phyloP scores from a whole-genome alignment of 1,140 invertebrate species.

The Homarus americanus region DNA sequence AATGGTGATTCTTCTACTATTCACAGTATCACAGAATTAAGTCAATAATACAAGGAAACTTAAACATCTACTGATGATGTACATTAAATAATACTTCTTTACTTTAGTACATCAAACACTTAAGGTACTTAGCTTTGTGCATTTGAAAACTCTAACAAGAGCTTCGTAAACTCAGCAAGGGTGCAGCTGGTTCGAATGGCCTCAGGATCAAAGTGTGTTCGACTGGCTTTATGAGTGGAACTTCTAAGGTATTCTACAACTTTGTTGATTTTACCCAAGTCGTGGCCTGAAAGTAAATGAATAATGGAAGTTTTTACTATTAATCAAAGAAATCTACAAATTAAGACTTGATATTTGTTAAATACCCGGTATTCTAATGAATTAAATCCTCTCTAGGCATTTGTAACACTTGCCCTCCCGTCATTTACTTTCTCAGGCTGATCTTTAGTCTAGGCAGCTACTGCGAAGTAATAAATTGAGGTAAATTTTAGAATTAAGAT shows the following conservation, averaged over 20 bases:
- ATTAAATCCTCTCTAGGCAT: no score
- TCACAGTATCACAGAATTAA: background rate
- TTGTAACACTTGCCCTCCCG: no score
- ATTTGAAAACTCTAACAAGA: slow-evolving; percentile 55
- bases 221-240: slow-evolving; percentile 77
- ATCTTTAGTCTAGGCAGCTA: no score
- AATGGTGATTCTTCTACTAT: background rate
- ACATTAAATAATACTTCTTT: background rate
- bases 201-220: slow-evolving; percentile 78
- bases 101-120: background rate
- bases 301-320: background rate
- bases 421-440: no score
- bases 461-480: no score
- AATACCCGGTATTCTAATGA: no score
- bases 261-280: slow-evolving; percentile 76
- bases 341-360: no score
- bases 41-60: background rate
- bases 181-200: slow-evolving; percentile 77
- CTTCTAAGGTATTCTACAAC: slow-evolving; percentile 76
- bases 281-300: slow-evolving; percentile 50
- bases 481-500: no score
- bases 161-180: slow-evolving; percentile 64
- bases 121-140: slow-evolving; percentile 37
- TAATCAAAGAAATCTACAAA: no score
- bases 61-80: background rate